Evolutionary conservation across 1,140 invertebrate species (phyloP), one percentile per base, ranked within the genome.

Genomic region (Augochlora pura): DNA sequence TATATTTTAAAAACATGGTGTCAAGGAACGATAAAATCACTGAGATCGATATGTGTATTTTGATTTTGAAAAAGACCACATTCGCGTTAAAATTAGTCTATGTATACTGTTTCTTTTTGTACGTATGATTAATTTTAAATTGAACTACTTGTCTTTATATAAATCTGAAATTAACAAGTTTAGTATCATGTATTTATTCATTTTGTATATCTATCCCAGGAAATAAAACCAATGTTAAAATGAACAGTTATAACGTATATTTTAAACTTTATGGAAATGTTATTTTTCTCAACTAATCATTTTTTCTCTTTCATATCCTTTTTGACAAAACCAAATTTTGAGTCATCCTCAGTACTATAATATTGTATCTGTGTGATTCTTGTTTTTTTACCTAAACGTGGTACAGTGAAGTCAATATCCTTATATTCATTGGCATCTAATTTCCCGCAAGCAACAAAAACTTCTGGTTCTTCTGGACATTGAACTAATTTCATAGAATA

Each of bases 291-390:
- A 25, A 38, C 12, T 21, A 23, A 14, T 18, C 39, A 63, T 23
- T 63, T 39, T 21, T 80, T 52, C 16, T 14, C 38, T 14, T 21
- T 49, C 8, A 2, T 0, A 46, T 38, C 8, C 32, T 32, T 70
- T n/a, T 74, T 85, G n/a, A 79, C 54, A 72, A 86, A 86, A 1
- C 78, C 16, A 75, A 85, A 82, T 14, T 27, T 38, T 23, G 18
- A 62, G 5, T 59, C 12, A 14, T 72, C 70, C 9, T 46, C 25
- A 27, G 14, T 12, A 21, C 76, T 2, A 63, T 57, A 86, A 75
- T 32, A 62, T 16, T 76, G 42, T 72, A 0, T 3, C 4, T 83
- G 54, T 39, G 79, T 85, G 5, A 65, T 8, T 68, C 5, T 38
- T 16, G 4, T 63, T 7, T 76, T 86, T 57, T 64, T 85, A 16